A percentile compares a stretch with the other conserved stretches of the same genome.
phyloP scores from a whole-genome alignment of 2,113 vertebrate species.

The Rhinichthys klamathensis region DNA sequence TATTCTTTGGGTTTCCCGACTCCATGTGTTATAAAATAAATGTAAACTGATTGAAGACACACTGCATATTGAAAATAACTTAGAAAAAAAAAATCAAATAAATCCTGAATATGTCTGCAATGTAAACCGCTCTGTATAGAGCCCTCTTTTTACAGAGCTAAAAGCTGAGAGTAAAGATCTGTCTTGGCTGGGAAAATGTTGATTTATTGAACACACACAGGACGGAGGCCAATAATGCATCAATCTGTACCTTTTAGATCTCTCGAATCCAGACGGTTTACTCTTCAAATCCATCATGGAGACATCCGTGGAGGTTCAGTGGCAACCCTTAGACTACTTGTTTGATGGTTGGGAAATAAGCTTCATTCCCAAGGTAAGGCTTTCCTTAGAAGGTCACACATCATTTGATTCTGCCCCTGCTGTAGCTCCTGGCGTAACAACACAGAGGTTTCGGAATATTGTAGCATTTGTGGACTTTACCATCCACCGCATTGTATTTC shows the following conservation, averaged over 20 bases:
- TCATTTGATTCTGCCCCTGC: slow-evolving; percentile 23
- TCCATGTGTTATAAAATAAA: not conserved
- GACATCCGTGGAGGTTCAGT: slow-evolving; percentile 94
- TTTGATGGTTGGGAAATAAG: slow-evolving; percentile 99
- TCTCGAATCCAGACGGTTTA: slow-evolving; percentile 89
- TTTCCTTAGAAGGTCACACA: slow-evolving; percentile 14
- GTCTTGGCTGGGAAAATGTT: slow-evolving; percentile 16
- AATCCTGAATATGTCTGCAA: not conserved
- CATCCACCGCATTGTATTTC: not conserved
- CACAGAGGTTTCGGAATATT: not conserved
- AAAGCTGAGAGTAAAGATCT: slow-evolving; percentile 35
- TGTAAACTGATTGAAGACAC: not conserved
- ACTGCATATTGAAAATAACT: not conserved
- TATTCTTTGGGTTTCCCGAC: not conserved
- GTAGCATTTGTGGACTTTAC: not conserved
- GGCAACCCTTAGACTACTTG: slow-evolving; percentile 91
- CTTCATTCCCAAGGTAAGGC: slow-evolving; percentile 94
- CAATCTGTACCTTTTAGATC: slow-evolving; percentile 82
- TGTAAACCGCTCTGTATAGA: not conserved
- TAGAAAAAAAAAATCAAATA: not conserved
- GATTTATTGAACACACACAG: slow-evolving; percentile 65
- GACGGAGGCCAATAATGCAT: slow-evolving; percentile 68
- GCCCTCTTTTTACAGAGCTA: slow-evolving; percentile 7
- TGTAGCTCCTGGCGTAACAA: slow-evolving; percentile 8
- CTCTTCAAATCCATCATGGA: slow-evolving; percentile 95